phyloP scores from a whole-genome alignment of 2,888 invertebrate genomes.

The Scaptomyza reducta region DNA sequence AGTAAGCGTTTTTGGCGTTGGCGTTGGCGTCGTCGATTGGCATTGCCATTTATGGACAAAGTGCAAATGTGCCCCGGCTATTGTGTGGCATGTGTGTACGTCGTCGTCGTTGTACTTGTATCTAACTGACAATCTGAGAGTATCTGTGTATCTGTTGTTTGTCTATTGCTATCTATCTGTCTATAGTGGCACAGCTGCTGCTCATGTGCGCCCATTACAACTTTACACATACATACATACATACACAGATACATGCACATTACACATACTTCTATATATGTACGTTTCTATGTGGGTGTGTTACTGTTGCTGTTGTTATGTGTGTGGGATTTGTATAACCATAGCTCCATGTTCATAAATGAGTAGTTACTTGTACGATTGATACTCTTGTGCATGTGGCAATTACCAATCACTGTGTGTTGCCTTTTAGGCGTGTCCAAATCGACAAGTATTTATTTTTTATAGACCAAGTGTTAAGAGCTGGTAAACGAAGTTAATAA shows the following conservation, averaged over 20 bases:
- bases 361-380: conserved; percentile 19
- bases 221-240: conserved; percentile 7
- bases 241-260: no score
- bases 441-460: not conserved
- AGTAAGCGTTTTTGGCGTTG: conserved; percentile 60
- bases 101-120: conserved; percentile 25
- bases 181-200: conserved; percentile 28
- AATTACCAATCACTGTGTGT: conserved; percentile 9
- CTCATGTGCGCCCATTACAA: conserved; percentile 49
- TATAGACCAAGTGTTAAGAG: not conserved
- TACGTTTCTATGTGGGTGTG: conserved; percentile 29
- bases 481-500: not conserved
- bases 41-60: conserved; percentile 75
- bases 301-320: not conserved
- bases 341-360: conserved; percentile 11
- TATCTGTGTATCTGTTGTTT: conserved; percentile 22
- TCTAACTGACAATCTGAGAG: conserved; percentile 9
- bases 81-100: conserved; percentile 47
- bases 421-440: conserved; percentile 2
- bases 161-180: conserved; percentile 30
- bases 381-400: conserved; percentile 20
- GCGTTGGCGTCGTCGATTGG: conserved; percentile 54
- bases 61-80: conserved; percentile 66
- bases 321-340: conserved; percentile 31
- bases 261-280: no score